These are phyloP conservation scores for Magallana gigas DNA, from an alignment of 1,140 invertebrate genomes.

Conservation along the genomic window DNA sequence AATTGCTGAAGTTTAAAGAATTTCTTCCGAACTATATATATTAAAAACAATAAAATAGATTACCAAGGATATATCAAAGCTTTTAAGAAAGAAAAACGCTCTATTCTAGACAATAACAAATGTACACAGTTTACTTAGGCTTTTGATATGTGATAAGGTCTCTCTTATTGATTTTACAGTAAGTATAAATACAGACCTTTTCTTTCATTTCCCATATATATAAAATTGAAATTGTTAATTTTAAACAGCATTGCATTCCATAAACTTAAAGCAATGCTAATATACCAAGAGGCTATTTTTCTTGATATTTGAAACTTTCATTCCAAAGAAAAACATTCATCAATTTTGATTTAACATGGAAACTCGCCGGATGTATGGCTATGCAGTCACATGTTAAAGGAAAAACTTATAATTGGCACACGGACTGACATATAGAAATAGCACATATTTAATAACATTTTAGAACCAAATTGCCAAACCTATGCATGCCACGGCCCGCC, in stretches of 20 bases:
- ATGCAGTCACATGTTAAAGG: slow-evolving; percentile 16
- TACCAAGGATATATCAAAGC: too few relatives aligned
- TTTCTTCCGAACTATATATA: too few relatives aligned
- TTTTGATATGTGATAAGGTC: too few relatives aligned
- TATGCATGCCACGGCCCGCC: slow-evolving; percentile 16
- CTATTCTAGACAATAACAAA: too few relatives aligned
- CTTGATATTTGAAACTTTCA: slow-evolving; percentile 7
- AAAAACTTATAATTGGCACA: slow-evolving; percentile 17
- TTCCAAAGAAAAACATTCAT: not conserved
- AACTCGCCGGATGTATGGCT: slow-evolving; percentile 1
- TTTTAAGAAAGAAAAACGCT: too few relatives aligned
- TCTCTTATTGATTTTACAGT: too few relatives aligned
- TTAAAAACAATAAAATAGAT: too few relatives aligned
- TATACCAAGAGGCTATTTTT: not conserved
- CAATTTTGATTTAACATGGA: slow-evolving; percentile 28
- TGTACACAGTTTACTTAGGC: too few relatives aligned
- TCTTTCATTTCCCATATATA: not conserved
- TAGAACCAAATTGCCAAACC: slow-evolving; percentile 30
- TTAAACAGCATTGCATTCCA: not conserved
- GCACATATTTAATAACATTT: slow-evolving; percentile 37
- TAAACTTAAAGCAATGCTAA: not conserved
- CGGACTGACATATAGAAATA: slow-evolving; percentile 12
- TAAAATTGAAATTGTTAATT: not conserved
- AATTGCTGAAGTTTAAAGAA: too few relatives aligned
- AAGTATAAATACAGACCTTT: too few relatives aligned